Conservation (phyloP, 2,797 vertebrate species). For the Spea hammondii region DNA sequence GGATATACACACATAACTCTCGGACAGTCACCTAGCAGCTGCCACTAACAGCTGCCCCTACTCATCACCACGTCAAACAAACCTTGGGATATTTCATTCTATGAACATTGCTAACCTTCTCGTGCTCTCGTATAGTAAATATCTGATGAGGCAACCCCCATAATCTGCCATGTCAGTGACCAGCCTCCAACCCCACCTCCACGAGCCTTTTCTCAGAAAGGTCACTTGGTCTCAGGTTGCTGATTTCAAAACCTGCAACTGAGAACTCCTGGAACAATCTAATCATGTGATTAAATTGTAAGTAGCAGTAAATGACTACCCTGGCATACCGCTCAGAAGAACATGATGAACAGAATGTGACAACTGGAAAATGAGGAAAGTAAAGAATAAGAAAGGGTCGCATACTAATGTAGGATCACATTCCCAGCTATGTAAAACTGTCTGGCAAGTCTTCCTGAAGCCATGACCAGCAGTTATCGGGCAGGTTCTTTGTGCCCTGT, state of each 20-base stretch:
- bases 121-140: constrained; percentile 61
- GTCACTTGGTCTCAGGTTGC: constrained; percentile 68
- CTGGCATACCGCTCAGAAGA: constrained; percentile 52
- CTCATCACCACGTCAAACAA: constrained; percentile 60
- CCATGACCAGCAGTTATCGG: not conserved
- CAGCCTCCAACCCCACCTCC: constrained; percentile 32
- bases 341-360: constrained; percentile 24
- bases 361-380: not conserved
- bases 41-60: constrained; percentile 57
- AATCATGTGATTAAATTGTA: constrained; percentile 54
- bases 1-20: constrained; percentile 2
- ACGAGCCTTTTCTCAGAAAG: constrained; percentile 61
- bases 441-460: not conserved
- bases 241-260: constrained; percentile 55
- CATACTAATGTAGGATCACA: not conserved
- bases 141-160: constrained; percentile 64
- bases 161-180: constrained; percentile 19
- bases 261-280: constrained; percentile 55
- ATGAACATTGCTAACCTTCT: constrained; percentile 64
- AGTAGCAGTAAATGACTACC: constrained; percentile 48
- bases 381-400: constrained; percentile 44
- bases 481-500: no score
- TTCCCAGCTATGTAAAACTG: not conserved
- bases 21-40: constrained; percentile 57
- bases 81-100: constrained; percentile 50